phyloP scores from a whole-genome alignment of 1,140 invertebrate species.

The Ceratina calcarata region DNA sequence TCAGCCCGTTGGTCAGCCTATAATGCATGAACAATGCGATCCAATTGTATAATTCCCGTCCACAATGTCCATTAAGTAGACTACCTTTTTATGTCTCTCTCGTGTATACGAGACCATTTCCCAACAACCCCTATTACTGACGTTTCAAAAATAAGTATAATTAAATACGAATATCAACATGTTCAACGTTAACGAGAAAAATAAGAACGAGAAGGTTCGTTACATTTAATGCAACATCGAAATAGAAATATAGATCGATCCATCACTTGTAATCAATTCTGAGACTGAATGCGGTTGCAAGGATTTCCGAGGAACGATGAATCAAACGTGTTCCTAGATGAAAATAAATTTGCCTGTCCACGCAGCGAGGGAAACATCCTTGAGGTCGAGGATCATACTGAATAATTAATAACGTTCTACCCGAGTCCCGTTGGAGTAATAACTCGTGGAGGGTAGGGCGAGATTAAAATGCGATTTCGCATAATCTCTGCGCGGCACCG shows the following conservation, averaged over 20 bases:
- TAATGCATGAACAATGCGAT: constrained; percentile 38
- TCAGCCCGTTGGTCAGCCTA: background rate
- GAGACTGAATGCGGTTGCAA: background rate
- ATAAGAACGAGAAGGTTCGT: no score
- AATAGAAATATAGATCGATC: constrained; percentile 8
- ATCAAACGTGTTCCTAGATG: no score
- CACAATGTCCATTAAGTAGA: constrained; percentile 24
- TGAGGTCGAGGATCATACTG: background rate
- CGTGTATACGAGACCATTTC: background rate
- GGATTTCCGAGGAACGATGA: background rate
- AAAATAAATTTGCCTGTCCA: background rate
- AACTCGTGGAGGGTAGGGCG: background rate
- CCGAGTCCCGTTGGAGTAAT: background rate
- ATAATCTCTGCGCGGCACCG: background rate
- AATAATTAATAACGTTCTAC: constrained; percentile 14
- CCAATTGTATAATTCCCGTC: background rate
- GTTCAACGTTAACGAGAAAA: no score
- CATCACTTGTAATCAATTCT: constrained; percentile 3
- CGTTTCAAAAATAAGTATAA: no score
- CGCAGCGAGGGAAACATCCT: background rate
- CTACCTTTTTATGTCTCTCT: constrained; percentile 5
- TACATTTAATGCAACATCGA: constrained; percentile 10
- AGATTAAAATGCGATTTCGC: constrained; percentile 18
- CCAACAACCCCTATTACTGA: no score
- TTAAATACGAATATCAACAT: background rate